Percentiles rank a stretch among this genome's conserved stretches.
These are phyloP conservation scores for Dynastes hyllus DNA, from an alignment of 2,888 invertebrate genomes.

Conservation along the genomic window DNA sequence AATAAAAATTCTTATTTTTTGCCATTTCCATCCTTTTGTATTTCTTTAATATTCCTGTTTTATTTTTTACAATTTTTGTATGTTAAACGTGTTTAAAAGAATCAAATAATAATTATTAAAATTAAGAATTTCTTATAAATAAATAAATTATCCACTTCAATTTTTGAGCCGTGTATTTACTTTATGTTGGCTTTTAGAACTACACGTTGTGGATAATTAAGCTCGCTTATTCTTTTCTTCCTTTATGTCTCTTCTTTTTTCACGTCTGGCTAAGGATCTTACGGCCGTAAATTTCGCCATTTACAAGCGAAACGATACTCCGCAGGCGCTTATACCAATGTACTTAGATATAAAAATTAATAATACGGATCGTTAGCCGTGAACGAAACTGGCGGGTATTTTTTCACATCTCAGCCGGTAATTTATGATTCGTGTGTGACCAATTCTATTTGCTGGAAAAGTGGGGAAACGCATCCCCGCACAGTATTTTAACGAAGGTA, in stretches of 20 bases:
- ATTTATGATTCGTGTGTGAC: constrained; percentile 14
- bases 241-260: neutral
- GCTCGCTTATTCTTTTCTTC: neutral
- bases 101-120: too few relatives aligned
- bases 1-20: too few relatives aligned
- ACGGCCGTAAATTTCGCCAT: constrained; percentile 4
- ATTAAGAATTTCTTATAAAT: too few relatives aligned
- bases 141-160: too few relatives aligned
- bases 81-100: too few relatives aligned
- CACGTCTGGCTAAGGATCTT: neutral
- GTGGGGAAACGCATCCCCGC: constrained; percentile 1
- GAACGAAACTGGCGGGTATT: neutral
- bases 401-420: constrained; percentile 7
- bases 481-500: neutral
- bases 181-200: neutral
- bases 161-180: neutral
- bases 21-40: too few relatives aligned
- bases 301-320: neutral
- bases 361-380: constrained; percentile 13
- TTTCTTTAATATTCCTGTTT: too few relatives aligned
- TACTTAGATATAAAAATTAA: constrained; percentile 15
- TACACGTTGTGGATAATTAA: constrained; percentile 21
- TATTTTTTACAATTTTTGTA: too few relatives aligned
- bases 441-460: constrained; percentile 15
- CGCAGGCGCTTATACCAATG: neutral